A percentile compares a stretch with the other conserved stretches of the same genome.
Evolutionary conservation across 2,888 invertebrate genomes (phyloP).

Genomic region (Carterocephalus palaemon): DNA sequence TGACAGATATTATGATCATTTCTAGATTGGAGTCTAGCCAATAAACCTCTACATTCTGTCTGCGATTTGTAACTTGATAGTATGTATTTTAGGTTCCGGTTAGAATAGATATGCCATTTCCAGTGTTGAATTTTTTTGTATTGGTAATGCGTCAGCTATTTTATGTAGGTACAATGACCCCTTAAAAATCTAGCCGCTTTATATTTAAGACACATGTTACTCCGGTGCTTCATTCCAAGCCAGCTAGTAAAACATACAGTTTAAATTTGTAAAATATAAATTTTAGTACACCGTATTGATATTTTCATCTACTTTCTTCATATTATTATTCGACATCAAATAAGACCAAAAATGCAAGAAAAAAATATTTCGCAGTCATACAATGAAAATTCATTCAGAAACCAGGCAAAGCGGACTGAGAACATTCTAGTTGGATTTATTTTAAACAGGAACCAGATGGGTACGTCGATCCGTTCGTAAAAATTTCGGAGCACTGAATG

Average conservation of each 20-base stretch:
- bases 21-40: conserved; percentile 73
- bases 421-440: conserved; percentile 1
- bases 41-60: conserved; percentile 69
- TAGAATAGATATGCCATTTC: conserved; percentile 71
- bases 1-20: conserved; percentile 76
- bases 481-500: conserved; percentile 23
- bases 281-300: no score
- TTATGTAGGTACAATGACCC: conserved; percentile 42
- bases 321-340: no score
- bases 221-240: no score
- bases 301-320: no score
- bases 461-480: conserved; percentile 30
- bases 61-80: conserved; percentile 72
- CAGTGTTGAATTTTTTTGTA: conserved; percentile 61
- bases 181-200: conserved; percentile 11
- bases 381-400: no score
- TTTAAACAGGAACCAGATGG: conserved; percentile 14
- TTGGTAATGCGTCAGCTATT: conserved; percentile 64
- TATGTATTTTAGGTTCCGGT: conserved; percentile 61
- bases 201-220: neutral
- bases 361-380: no score
- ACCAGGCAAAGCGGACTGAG: neutral
- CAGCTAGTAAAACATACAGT: no score
- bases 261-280: no score
- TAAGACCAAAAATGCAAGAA: no score